Conservation (phyloP, 2,888 invertebrate genomes). For the Litoditis marina region DNA sequence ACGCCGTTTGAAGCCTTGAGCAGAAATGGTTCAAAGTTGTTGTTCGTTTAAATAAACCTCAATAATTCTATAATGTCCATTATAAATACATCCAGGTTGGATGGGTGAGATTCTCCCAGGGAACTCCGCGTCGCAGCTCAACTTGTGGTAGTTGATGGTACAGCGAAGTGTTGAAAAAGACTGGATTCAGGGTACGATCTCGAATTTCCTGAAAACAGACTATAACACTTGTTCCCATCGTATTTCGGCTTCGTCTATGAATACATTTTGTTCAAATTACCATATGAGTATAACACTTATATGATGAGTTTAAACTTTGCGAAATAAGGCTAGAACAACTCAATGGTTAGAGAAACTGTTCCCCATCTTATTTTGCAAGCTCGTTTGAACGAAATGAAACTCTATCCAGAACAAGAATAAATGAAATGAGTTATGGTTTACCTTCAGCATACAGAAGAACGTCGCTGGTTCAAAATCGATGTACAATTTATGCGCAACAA, state of each 20-base stretch:
- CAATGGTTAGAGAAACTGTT: too few species aligned
- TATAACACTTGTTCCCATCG: not conserved
- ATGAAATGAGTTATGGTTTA: not conserved
- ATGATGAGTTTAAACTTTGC: too few species aligned
- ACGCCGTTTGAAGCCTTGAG: too few species aligned
- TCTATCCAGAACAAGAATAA: too few species aligned
- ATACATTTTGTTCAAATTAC: too few species aligned
- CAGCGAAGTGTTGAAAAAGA: slow-evolving; percentile 9
- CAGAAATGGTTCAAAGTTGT: too few species aligned
- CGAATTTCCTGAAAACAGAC: slow-evolving; percentile 24
- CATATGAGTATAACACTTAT: too few species aligned
- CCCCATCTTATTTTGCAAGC: too few species aligned
- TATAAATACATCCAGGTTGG: slow-evolving; percentile 22
- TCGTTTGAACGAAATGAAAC: not conserved
- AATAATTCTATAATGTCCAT: not conserved
- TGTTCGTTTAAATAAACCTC: not conserved
- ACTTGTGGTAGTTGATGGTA: slow-evolving; percentile 29
- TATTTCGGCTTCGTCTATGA: too few species aligned
- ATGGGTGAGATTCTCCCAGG: slow-evolving; percentile 18
- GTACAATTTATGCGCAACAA: slow-evolving; percentile 42
- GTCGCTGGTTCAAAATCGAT: slow-evolving; percentile 31
- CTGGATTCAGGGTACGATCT: slow-evolving; percentile 12
- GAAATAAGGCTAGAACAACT: too few species aligned
- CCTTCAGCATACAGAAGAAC: slow-evolving; percentile 35
- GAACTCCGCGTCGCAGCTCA: slow-evolving; percentile 18